Base-by-base conservation (phyloP, 2,888 invertebrate species). In the Parasteatoda lunata region DNA sequence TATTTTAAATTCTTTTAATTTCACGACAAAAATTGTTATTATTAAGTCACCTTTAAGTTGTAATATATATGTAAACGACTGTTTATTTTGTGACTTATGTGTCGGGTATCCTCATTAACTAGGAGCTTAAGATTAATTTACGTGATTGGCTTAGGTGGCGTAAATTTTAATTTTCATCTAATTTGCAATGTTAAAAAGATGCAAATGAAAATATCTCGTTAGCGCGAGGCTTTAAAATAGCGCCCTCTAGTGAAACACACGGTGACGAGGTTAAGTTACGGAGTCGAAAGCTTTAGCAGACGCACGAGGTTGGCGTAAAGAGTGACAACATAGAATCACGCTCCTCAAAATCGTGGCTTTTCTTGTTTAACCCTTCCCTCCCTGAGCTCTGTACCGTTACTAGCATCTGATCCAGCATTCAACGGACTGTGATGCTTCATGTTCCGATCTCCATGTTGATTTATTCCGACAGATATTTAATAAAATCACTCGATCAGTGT, bases 131-230 rank as follows among this genome's bases (percentile, higher is more conserved):
- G 85, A 85, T 85, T 85, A 85, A 85, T 85, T 85, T 80, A 80
- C 75, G 69, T 80, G 79, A 85, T 85, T 85, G 85, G 85, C 79
- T 85, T 85, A 85, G 83, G 85, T 80, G 76, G 85, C 80, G 85
- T 75, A 80, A 85, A 85, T 85, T 85, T 85, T 85, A 85, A 85
- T 85, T 85, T 85, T 75, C 76, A 75, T 80, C 85, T 79, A 64
- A 79, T 85, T 85, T 85, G 85, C 85, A 85, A 85, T 85, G 85
- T 85, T 85, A 85, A 85, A 85, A 85, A 85, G 85, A 85, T 85
- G 85, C 85, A 85, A 85, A 85, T 85, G 85, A 85, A 85, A 76
- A 79, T 80, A 84, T 84, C 84, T 84, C 84, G 78, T 84, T 84
- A 84, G 69, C 69, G 76, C 15, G 54, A 47, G 66, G 83, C 51